Base-by-base conservation (phyloP, 2,888 invertebrate genomes). In the Selenia dentaria region DNA sequence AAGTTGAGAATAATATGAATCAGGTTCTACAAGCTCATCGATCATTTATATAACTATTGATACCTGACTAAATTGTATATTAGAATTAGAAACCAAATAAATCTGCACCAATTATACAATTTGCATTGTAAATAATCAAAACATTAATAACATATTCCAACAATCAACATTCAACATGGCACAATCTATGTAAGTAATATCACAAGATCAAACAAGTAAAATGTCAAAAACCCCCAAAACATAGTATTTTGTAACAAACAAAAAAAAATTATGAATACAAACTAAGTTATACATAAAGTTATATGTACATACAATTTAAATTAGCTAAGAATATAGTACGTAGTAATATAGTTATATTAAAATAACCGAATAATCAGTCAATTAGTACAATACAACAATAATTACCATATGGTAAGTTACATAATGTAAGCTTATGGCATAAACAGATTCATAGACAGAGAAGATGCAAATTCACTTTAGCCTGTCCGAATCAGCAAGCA, bases 321-420 rank as follows among this genome's bases (percentile, higher is more conserved):
- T 44, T 60, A 70, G 55, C 18, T 36, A 25, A n/a, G n/a, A n/a
- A n/a, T n/a, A n/a, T n/a, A n/a, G n/a, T n/a, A n/a, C n/a, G n/a
- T 46, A 27, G 54, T 58, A 51, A 58, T 59, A 33, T 51, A 60
- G 62, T 64, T 67, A 73, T 62, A 71, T 62, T 64, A 54, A 71
- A 74, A 71, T 77, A 81, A 77, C 70, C 67, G 70, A 79, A 70
- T 74, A 74, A 73, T 83, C 83, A 83, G 83, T 83, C 83, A 76
- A 76, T 74, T 72, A 75, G 64, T 77, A 67, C 72, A 74, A 71
- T 77, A 76, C 70, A 71, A 71, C 59, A 67, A 65, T 51, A 62
- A 29, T 46, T 43, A 45, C 25, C 41, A 14, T 31, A 14, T 3
- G 27, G 29, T 41, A 39, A 36, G 4, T n/a, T n/a, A n/a, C n/a